Conservation (phyloP, 2,113 vertebrate genomes). For the Nothoprocta perdicaria region DNA sequence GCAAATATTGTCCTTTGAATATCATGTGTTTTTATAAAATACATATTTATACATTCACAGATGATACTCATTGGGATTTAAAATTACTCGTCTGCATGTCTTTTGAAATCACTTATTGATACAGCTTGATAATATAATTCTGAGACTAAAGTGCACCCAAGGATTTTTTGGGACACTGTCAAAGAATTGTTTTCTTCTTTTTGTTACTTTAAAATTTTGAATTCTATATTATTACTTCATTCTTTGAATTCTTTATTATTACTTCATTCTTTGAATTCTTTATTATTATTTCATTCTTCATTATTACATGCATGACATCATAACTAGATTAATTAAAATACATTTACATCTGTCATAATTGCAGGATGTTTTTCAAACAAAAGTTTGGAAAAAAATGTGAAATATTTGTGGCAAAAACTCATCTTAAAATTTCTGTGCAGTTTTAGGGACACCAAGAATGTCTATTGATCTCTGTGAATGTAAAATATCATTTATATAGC, state of each 20-base stretch:
- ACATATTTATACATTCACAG: rapidly evolving
- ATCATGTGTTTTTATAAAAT: background rate
- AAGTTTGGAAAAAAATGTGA: background rate
- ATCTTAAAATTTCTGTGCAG: background rate
- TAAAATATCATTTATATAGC: background rate
- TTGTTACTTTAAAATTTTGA: background rate
- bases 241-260: too few relatives aligned
- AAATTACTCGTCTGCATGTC: background rate
- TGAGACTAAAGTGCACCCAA: background rate
- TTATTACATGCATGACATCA: background rate
- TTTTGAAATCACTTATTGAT: background rate
- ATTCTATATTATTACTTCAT: too few relatives aligned
- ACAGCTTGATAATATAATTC: background rate
- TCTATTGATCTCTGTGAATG: background rate
- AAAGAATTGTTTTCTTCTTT: background rate
- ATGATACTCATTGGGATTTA: background rate
- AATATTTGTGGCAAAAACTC: background rate
- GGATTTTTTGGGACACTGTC: background rate
- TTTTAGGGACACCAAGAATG: background rate
- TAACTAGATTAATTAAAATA: too few relatives aligned
- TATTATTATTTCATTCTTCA: too few relatives aligned
- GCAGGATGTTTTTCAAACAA: background rate
- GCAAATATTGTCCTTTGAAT: background rate
- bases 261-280: too few relatives aligned
- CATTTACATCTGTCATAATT: background rate